Base-by-base conservation (phyloP, 1,140 invertebrate species). In the Calephelis virginiensis region DNA sequence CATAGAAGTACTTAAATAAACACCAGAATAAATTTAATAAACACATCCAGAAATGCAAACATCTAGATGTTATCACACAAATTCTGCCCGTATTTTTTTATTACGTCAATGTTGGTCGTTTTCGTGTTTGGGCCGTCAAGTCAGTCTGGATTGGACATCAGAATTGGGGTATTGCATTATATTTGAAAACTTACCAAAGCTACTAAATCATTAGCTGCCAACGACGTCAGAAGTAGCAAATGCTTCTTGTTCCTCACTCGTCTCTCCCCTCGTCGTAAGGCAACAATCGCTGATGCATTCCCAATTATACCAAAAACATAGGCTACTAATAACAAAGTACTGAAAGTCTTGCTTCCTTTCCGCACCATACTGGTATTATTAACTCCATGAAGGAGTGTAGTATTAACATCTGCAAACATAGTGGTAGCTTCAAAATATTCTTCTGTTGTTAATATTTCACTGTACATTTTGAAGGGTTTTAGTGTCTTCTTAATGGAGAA, bases 261-360 rank as follows among this genome's bases (percentile, higher is more conserved):
- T 61, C 92, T 82, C 80, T 93, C 90, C 0, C 91, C 91, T 10
- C 79, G 75, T 37, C 89, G 70, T 49, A 92, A 70, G 2, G 81
- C 80, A 0, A 90, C 64, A 43, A 92, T 90, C 0, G 90, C 91
- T 0, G 81, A 78, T 1, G 83, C 78, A 61, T 92, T 92, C 0
- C 90, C 89, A 4, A 91, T 47, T 8, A 92, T 91, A 1, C 91
- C 91, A 8, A 90, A 77, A 0, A 73, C 73, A 65, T 92, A 92
- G 66, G 86, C 87, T 62, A 91, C 53, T 59, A 59, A n/a, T 3
- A 59, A 59, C 37, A 59, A 37, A 8, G 8, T 59, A 38, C 5
- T 38, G 11, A 38, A 38, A 1, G 53, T 59, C 12, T 7, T 59
- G 1, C 53, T 11, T n/a, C 28, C 28, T n/a, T 12, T 59, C 0